phyloP scores from a whole-genome alignment of 2,888 invertebrate species.

The Mongoloraphidia duomilia region DNA sequence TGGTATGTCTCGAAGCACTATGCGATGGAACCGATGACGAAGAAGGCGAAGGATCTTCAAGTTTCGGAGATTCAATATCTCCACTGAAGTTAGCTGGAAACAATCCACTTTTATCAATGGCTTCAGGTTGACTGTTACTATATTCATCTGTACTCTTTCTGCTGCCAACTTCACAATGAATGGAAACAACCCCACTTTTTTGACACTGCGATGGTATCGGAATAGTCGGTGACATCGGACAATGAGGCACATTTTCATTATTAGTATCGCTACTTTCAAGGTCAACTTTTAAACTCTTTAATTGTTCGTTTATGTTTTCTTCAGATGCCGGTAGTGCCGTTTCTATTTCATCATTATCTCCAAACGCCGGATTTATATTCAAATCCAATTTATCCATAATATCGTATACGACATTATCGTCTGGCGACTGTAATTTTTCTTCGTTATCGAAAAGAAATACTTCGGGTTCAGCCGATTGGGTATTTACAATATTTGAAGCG shows the following conservation, averaged over 20 bases:
- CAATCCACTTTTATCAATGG: background rate
- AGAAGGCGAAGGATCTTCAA: too few relatives aligned
- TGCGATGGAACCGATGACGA: too few relatives aligned
- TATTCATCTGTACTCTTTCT: slow-evolving; percentile 36
- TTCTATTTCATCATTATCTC: slow-evolving; percentile 25
- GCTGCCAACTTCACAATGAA: slow-evolving; percentile 48
- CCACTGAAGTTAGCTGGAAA: too few relatives aligned
- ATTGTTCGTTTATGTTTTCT: slow-evolving; percentile 8
- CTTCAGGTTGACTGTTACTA: background rate
- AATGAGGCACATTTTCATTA: slow-evolving; percentile 16
- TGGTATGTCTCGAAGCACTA: slow-evolving; percentile 9
- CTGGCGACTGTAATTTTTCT: slow-evolving; percentile 22
- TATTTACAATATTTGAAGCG: slow-evolving; percentile 16
- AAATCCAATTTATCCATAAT: slow-evolving; percentile 32
- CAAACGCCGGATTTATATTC: slow-evolving; percentile 32
- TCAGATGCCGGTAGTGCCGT: slow-evolving; percentile 12
- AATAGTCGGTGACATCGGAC: slow-evolving; percentile 49
- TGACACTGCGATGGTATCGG: slow-evolving; percentile 47
- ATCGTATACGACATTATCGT: slow-evolving; percentile 12
- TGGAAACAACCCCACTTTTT: slow-evolving; percentile 37
- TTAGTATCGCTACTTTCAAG: slow-evolving; percentile 1
- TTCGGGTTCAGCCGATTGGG: slow-evolving; percentile 35
- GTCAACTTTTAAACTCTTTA: background rate
- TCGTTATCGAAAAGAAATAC: slow-evolving; percentile 64
- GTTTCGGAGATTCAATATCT: too few relatives aligned